Conservation (phyloP, 2,888 invertebrate genomes). For the Conchocele bisecta region DNA sequence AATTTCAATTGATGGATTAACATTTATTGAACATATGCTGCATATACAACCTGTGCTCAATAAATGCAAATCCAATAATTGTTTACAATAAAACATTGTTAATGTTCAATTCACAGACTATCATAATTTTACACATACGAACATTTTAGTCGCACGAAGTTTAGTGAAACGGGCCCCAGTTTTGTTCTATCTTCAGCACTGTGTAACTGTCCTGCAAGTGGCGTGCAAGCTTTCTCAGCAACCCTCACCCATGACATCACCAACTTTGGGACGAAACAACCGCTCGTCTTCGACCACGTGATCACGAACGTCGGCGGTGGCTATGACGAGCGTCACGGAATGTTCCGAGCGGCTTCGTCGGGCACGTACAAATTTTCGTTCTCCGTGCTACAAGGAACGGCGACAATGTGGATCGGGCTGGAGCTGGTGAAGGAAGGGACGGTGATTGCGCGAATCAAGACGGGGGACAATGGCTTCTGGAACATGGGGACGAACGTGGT, state of each 20-base stretch:
- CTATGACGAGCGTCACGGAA: conserved; percentile 75
- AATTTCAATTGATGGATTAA: no score
- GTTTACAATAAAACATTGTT: no score
- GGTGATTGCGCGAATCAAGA: conserved; percentile 50
- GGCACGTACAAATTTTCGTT: conserved; percentile 77
- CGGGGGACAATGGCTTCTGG: conserved; percentile 56
- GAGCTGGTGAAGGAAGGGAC: conserved; percentile 38
- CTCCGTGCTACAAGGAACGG: conserved; percentile 43
- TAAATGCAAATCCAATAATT: no score
- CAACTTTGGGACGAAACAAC: conserved; percentile 75
- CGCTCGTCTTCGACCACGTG: conserved; percentile 75
- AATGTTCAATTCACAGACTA: no score
- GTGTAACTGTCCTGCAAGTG: conserved; percentile 48
- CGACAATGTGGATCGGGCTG: conserved; percentile 50
- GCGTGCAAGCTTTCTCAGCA: conserved; percentile 76
- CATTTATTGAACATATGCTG: no score
- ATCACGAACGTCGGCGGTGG: conserved; percentile 79
- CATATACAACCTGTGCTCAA: no score
- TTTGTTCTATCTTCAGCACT: conserved; percentile 38
- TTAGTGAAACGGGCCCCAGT: no score
- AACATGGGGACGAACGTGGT: conserved; percentile 56
- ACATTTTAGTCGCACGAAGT: no score
- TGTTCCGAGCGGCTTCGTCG: conserved; percentile 78
- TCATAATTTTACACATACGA: no score
- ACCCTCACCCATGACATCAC: conserved; percentile 74